Evolutionary conservation across 1,140 invertebrate genomes (phyloP).

Genomic region (Glomeris maerens): DNA sequence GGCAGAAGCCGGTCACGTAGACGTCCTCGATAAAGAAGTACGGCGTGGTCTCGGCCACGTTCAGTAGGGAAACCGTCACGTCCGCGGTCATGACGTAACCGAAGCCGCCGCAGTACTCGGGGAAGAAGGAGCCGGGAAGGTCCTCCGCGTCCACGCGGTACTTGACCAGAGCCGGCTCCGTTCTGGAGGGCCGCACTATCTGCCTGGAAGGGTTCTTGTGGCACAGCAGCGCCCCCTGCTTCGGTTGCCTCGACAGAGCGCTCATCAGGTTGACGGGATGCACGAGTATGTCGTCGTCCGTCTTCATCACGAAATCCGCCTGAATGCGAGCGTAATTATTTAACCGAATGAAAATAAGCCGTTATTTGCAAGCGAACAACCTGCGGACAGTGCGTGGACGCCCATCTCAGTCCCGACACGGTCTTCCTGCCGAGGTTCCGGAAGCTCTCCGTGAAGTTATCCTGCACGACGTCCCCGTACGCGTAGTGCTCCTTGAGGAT

Average conservation of each 20-base stretch:
- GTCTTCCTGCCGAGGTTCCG: conserved; percentile 33
- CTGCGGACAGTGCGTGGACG: conserved; percentile 25
- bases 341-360: too few species aligned
- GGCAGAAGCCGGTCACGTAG: conserved; percentile 25
- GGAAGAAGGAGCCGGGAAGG: conserved; percentile 22
- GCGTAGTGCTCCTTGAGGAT: conserved; percentile 24
- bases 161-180: conserved; percentile 12
- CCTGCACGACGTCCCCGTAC: conserved; percentile 34
- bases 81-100: conserved; percentile 22
- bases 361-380: too few species aligned
- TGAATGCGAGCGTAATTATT: too few species aligned
- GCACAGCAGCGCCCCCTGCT: conserved; percentile 18
- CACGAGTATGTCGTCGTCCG: conserved; percentile 35
- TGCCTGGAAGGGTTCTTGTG: conserved; percentile 17
- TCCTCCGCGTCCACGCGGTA: conserved; percentile 17
- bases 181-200: conserved; percentile 17
- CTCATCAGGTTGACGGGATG: conserved; percentile 25
- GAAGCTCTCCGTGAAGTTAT: conserved; percentile 31
- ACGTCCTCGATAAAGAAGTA: conserved; percentile 27
- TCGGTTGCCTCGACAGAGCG: conserved; percentile 2
- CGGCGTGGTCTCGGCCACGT: conserved; percentile 17
- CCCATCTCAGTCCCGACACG: conserved; percentile 30
- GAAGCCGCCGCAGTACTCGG: conserved; percentile 25
- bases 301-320: conserved; percentile 30
- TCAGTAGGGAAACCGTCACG: conserved; percentile 16